Base-by-base conservation (phyloP, 2,888 invertebrate genomes). In the Cephus spinipes region DNA sequence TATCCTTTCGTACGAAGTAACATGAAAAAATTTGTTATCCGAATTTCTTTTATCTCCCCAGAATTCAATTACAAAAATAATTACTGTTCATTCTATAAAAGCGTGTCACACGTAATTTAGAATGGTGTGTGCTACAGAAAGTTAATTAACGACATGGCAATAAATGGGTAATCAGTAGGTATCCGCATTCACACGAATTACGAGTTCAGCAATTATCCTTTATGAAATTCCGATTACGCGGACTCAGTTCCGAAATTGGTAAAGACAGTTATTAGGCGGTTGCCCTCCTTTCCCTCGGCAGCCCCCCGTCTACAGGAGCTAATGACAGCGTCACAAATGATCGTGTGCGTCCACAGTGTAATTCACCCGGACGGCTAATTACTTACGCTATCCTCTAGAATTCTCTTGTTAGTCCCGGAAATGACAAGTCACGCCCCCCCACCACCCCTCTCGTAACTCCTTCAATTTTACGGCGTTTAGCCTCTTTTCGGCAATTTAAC, bases 381-480 rank as follows among this genome's bases (percentile, higher is more conserved):
- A 85, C 85, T 86, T 88, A 87, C 85, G 85, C 86, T 87, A 55
- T 55, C 23, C 23, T 55, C 40, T 55, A 23, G 40, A 55, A 55
- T 55, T 55, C 85, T 85, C 85, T 85, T 85, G 86, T 87, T 88
- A 88, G 84, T 83, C 75, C 76, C 82, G 85, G 83, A 84, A 88
- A 86, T 79, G 81, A 81, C 84, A 78, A 68, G 77, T 81, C 87
- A 85, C 85, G 87, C 84, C 85, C 81, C 74, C 35, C 69, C 32
- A 12, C 69, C 35, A 81, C 84, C 81, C 81, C 82, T 82, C 83
- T 81, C 84, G 83, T 85, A 87, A 86, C 82, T 86, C 85, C 84
- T 84, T 84, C 85, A 88, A 89, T 89, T 88, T 88, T 85, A 88
- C 87, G 89, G 86, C 83, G 84, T 83, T 88, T 87, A 87, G 73